Conservation (phyloP, 2,797 vertebrate species). For the Pristis pectinata region DNA sequence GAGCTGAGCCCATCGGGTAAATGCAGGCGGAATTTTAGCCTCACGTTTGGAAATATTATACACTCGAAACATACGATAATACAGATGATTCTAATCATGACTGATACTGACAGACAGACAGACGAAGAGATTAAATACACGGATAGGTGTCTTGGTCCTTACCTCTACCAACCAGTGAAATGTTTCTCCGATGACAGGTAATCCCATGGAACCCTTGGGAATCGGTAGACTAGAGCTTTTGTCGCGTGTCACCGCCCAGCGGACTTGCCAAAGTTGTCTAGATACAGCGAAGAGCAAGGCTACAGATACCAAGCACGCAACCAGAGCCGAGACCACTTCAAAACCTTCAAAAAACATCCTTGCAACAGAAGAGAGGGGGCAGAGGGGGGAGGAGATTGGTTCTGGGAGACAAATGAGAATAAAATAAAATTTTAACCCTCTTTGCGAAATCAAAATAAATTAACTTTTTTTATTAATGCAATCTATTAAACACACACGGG, state of each 20-base stretch:
- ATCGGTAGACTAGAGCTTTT: conserved; percentile 90
- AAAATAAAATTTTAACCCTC: background rate
- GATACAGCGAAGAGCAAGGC: conserved; percentile 84
- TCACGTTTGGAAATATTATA: no score
- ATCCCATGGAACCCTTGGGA: conserved; percentile 94
- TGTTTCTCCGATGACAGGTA: conserved; percentile 91
- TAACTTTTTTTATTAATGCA: conserved; percentile 39
- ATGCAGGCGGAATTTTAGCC: no score
- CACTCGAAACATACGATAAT: no score
- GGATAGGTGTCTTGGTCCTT: conserved; percentile 51
- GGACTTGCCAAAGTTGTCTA: conserved; percentile 91
- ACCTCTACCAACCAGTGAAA: conserved; percentile 97
- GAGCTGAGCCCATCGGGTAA: no score
- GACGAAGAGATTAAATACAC: no score
- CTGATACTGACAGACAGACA: no score
- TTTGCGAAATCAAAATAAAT: conserved; percentile 37
- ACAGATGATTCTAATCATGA: no score
- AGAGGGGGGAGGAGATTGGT: conserved; percentile 37
- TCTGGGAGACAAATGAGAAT: conserved; percentile 38
- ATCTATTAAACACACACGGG: background rate
- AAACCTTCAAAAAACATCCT: conserved; percentile 84
- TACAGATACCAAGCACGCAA: conserved; percentile 87
- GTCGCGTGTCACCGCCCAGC: conserved; percentile 90
- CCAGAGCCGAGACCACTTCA: conserved; percentile 87
- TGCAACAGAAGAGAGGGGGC: background rate